Evolutionary conservation across 2,113 vertebrate genomes (phyloP).

Genomic region (Cryptomyrus ogoouensis): DNA sequence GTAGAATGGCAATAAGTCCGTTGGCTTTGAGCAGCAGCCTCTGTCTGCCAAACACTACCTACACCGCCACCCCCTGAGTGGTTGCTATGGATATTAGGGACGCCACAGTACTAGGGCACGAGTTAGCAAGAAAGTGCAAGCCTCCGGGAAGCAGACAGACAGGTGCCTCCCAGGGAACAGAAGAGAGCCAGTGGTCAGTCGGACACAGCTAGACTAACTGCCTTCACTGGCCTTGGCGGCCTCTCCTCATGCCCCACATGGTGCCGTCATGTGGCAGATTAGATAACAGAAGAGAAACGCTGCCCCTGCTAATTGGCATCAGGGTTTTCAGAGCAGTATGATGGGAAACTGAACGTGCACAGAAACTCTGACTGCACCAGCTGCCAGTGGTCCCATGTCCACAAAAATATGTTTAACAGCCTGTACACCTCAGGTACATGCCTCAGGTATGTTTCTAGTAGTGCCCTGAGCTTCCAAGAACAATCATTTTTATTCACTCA

Average conservation of each 20-base stretch:
- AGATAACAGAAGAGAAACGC: background rate
- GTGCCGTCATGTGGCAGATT: background rate
- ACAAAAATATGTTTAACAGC: background rate
- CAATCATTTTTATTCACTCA: too few species aligned
- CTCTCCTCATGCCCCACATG: background rate
- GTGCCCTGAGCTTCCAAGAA: too few species aligned
- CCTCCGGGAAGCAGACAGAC: background rate
- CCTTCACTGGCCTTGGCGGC: background rate
- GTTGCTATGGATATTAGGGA: background rate
- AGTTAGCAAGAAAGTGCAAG: background rate
- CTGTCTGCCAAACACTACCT: background rate
- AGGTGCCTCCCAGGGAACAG: background rate
- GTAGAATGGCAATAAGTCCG: background rate
- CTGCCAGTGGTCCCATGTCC: background rate
- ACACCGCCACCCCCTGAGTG: background rate
- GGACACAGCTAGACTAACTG: background rate
- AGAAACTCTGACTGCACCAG: background rate
- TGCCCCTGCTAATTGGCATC: conserved; percentile 1
- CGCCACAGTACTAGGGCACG: background rate
- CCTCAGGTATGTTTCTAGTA: too few species aligned
- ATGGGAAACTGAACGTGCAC: background rate
- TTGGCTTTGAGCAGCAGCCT: background rate
- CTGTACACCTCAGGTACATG: background rate
- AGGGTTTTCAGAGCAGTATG: background rate
- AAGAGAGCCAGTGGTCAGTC: background rate